Evolutionary conservation across 1,140 invertebrate species (phyloP).

Genomic region (Lepidurus apus): DNA sequence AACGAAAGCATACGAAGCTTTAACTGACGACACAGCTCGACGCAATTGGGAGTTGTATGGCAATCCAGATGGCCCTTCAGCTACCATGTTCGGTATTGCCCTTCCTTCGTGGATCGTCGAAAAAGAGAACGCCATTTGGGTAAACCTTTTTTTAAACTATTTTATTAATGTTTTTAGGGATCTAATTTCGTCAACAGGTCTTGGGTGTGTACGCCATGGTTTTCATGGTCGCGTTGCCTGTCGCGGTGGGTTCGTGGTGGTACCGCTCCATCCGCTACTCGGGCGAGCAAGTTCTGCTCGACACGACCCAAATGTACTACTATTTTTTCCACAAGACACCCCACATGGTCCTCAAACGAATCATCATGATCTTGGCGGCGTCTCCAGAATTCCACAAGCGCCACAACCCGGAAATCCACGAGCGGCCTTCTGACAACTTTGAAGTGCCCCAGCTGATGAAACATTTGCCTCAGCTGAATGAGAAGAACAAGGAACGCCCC

Average conservation of each 20-base stretch:
- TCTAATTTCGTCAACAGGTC: background rate
- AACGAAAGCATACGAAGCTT: slow-evolving; percentile 84
- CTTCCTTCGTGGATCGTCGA: slow-evolving; percentile 99
- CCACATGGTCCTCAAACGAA: slow-evolving; percentile 87
- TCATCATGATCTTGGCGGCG: slow-evolving; percentile 91
- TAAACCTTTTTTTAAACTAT: slow-evolving; percentile 36
- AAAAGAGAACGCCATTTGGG: slow-evolving; percentile 97
- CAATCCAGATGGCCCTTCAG: slow-evolving; percentile 98
- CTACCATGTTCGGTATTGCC: slow-evolving; percentile 98
- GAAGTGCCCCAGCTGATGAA: slow-evolving; percentile 92
- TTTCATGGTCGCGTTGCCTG: slow-evolving; percentile 95
- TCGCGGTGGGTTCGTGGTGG: slow-evolving; percentile 96
- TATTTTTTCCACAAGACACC: slow-evolving; percentile 94
- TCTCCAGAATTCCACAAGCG: slow-evolving; percentile 93
- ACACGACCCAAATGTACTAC: slow-evolving; percentile 93
- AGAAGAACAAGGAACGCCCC: slow-evolving; percentile 93
- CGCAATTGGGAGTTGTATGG: slow-evolving; percentile 99
- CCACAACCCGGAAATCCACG: slow-evolving; percentile 89
- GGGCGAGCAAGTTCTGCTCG: slow-evolving; percentile 88
- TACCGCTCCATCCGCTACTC: slow-evolving; percentile 94
- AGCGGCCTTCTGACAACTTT: slow-evolving; percentile 87
- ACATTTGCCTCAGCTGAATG: slow-evolving; percentile 78
- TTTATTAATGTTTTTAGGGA: slow-evolving; percentile 13
- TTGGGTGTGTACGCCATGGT: slow-evolving; percentile 90
- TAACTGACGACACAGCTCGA: slow-evolving; percentile 92